phyloP scores from a whole-genome alignment of 2,888 invertebrate genomes.

The Parnassius mnemosyne region DNA sequence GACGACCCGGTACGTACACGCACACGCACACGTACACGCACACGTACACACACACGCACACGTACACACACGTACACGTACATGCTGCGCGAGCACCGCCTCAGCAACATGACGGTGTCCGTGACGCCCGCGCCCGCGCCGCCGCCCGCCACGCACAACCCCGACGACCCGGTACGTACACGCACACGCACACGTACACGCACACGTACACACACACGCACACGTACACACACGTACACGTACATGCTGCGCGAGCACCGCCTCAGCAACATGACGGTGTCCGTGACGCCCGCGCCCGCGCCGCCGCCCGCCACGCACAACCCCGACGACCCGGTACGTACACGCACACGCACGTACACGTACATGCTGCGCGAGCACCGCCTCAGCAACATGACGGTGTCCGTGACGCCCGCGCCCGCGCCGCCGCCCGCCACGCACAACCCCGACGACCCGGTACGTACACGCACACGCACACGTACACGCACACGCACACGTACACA shows the following conservation, averaged over 20 bases:
- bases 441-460: slow-evolving; percentile 54
- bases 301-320: slow-evolving; percentile 32
- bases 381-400: slow-evolving; percentile 77
- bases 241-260: slow-evolving; percentile 66
- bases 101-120: too few species aligned
- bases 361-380: slow-evolving; percentile 68
- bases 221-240: too few species aligned
- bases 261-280: slow-evolving; percentile 73
- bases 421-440: slow-evolving; percentile 32
- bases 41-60: too few species aligned
- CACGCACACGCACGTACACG: not conserved
- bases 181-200: too few species aligned
- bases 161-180: too few species aligned
- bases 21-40: not conserved
- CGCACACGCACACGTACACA: too few species aligned
- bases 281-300: slow-evolving; percentile 70
- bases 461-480: not conserved
- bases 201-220: too few species aligned
- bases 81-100: too few species aligned
- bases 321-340: slow-evolving; percentile 54
- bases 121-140: too few species aligned
- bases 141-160: too few species aligned
- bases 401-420: slow-evolving; percentile 70
- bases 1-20: too few species aligned
- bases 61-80: not conserved